Evolutionary conservation across 2,888 invertebrate genomes (phyloP), one percentile per base, ranked within the genome.

Genomic region (Xestia sexstrigata): DNA sequence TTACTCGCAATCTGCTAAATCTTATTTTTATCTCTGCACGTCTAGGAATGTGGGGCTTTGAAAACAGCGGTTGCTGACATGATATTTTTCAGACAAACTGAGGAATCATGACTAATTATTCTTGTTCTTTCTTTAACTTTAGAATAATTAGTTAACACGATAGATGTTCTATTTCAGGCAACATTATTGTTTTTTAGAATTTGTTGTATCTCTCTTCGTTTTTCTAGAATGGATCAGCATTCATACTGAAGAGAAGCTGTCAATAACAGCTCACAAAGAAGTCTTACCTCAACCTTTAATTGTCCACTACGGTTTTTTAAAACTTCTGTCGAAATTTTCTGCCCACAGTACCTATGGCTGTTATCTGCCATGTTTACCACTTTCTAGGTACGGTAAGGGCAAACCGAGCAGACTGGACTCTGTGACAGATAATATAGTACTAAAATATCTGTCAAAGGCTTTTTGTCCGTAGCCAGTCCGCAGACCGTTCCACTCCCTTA

Each of bases 1-100:
- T 91, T 89, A 90, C 89, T 90, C 89, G 93, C 93, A 94, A 95
- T 95, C 95, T 94, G 94, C 94, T 93, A 93, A 94, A 95, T 95
- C 94, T 94, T 93, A 93, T 93, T 94, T 95, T 95, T 95, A 95
- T 95, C 91, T 91, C 87, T 87, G 86, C 76, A 79, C 79, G 86
- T 81, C 81, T 82, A 74, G 77, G 88, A 87, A 88, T 88, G 83
- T 80, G 49, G 30, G 70, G 85, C 83, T 69, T 60, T 62, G 58
- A 82, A 47, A 73, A 9, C 8, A 42, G 78, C 83, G 78, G 9
- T 76, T 42, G 4, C 1, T 58, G 30, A 15, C 1, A 35, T 2
- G 6, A n/a, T n/a, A 39, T 39, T 39, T 7, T 30, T n/a, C 66
- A 17, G 3, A 9, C 1, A 17, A 60, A 30, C 17, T 26, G 0